Conservation (phyloP, 2,113 vertebrate genomes). For the Lagopus leucura region DNA sequence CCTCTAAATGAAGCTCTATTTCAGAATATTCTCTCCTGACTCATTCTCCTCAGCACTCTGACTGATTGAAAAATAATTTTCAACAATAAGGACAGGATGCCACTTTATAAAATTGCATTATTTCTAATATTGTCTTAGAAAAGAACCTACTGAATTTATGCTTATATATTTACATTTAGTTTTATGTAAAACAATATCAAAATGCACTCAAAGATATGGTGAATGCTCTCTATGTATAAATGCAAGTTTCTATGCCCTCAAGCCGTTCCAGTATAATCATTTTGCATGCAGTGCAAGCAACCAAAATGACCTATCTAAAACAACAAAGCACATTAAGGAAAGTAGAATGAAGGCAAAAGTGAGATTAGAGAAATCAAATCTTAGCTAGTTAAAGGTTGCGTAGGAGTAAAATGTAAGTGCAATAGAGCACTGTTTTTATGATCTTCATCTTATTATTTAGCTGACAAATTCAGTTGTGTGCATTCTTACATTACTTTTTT, state of each 20-base stretch:
- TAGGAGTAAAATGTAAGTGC: background rate
- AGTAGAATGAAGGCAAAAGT: background rate
- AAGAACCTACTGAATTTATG: background rate
- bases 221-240: background rate
- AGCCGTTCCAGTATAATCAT: background rate
- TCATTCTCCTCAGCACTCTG: conserved; percentile 9
- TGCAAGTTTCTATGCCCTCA: background rate
- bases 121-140: background rate
- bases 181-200: background rate
- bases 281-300: background rate
- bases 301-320: background rate
- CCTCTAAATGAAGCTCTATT: background rate
- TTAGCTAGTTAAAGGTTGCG: background rate
- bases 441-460: background rate
- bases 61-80: conserved; percentile 29
- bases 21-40: background rate
- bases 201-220: background rate
- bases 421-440: background rate
- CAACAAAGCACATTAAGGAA: background rate
- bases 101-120: background rate
- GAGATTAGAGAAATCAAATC: background rate
- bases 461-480: background rate
- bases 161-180: background rate
- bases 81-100: background rate
- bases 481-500: background rate